A percentile compares a stretch with the other conserved stretches of the same genome.
phyloP scores from a whole-genome alignment of 2,888 invertebrate genomes.

The Meandrusa payeni region DNA sequence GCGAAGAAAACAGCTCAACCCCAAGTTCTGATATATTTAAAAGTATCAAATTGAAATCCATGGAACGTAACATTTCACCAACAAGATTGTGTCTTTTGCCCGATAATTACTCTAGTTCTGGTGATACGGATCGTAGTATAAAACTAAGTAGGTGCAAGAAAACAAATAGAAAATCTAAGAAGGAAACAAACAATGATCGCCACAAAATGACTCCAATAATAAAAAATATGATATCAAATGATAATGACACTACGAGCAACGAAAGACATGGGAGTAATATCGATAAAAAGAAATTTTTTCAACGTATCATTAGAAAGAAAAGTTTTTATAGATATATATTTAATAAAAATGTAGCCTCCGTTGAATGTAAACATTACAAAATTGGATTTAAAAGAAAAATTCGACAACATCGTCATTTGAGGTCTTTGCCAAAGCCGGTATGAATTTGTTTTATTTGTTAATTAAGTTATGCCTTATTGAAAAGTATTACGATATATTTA shows the following conservation, averaged over 20 bases:
- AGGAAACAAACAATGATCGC: not conserved
- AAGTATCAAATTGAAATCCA: not conserved
- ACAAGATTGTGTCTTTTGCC: too few relatives aligned
- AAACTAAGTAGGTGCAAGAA: slow-evolving; percentile 14
- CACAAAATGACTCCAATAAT: not conserved
- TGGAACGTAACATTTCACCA: slow-evolving; percentile 1
- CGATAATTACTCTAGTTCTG: slow-evolving; percentile 16
- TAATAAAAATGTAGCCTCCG: slow-evolving; percentile 12
- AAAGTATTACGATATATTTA: too few relatives aligned
- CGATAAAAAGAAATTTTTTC: slow-evolving; percentile 9
- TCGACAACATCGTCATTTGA: slow-evolving; percentile 31
- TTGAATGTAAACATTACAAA: slow-evolving; percentile 17
- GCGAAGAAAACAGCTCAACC: too few relatives aligned
- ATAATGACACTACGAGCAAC: not conserved
- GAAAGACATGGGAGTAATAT: not conserved
- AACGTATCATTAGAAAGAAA: slow-evolving; percentile 13
- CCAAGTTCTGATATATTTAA: slow-evolving; percentile 2
- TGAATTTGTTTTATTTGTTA: too few relatives aligned
- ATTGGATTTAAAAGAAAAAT: slow-evolving; percentile 32
- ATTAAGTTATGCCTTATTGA: too few relatives aligned
- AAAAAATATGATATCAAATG: slow-evolving; percentile 6
- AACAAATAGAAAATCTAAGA: not conserved
- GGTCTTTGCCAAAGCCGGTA: slow-evolving; percentile 48
- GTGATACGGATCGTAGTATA: slow-evolving; percentile 19
- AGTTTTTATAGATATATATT: slow-evolving; percentile 10